phyloP scores from a whole-genome alignment of 2,888 invertebrate species.

The Disparrhopalites patrizii region DNA sequence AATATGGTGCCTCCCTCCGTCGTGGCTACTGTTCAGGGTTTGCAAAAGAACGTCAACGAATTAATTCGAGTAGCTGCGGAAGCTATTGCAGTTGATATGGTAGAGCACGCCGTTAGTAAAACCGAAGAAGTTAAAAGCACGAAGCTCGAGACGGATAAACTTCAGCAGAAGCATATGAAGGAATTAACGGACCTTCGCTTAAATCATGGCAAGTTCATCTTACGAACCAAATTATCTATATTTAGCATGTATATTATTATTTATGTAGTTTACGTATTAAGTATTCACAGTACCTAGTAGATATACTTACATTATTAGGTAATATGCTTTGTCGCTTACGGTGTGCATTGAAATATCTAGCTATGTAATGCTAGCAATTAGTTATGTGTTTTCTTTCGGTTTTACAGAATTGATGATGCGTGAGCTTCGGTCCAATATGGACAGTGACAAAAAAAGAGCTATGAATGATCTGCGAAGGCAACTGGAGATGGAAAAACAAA shows the following conservation, averaged over 20 bases:
- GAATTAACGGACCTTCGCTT: constrained; percentile 71
- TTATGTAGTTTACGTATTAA: too few relatives aligned
- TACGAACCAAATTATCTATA: not conserved
- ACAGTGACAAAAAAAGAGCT: constrained; percentile 65
- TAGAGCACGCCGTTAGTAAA: constrained; percentile 36
- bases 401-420: constrained; percentile 62
- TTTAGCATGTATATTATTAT: not conserved
- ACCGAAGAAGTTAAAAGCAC: constrained; percentile 23
- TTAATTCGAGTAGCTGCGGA: constrained; percentile 42
- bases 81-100: constrained; percentile 43
- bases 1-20: constrained; percentile 32
- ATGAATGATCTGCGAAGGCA: constrained; percentile 63
- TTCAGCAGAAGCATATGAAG: constrained; percentile 67
- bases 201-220: constrained; percentile 58
- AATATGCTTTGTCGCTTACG: too few relatives aligned
- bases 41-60: constrained; percentile 43
- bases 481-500: constrained; percentile 66
- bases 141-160: constrained; percentile 64
- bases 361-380: constrained; percentile 1
- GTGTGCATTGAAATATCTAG: too few relatives aligned
- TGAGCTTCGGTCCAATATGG: constrained; percentile 67
- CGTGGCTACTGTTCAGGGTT: constrained; percentile 37
- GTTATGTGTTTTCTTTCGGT: constrained; percentile 2
- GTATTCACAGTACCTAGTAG: too few relatives aligned
- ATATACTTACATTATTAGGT: too few relatives aligned